A percentile compares a stretch with the other conserved stretches of the same genome.
These are phyloP conservation scores for Trachelipus rathkii DNA, from an alignment of 1,140 invertebrate genomes.

Conservation along the genomic window DNA sequence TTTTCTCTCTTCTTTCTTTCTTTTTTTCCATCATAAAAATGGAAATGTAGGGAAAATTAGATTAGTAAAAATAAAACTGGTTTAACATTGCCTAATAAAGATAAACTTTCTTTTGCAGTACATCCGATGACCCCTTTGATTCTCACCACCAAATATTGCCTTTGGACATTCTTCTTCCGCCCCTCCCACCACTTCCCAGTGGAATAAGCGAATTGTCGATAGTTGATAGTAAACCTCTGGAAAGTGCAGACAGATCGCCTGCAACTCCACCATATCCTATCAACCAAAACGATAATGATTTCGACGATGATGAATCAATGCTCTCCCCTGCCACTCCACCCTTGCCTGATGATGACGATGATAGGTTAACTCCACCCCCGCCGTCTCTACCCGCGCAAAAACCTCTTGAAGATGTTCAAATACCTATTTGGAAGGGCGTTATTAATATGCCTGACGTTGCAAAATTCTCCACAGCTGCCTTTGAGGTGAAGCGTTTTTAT, in stretches of 20 bases:
- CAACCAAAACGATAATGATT: constrained; percentile 1
- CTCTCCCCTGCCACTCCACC: constrained; percentile 24
- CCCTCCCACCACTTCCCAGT: constrained; percentile 17
- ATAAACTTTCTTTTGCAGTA: too few relatives aligned
- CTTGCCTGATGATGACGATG: constrained; percentile 18
- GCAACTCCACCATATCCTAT: constrained; percentile 25
- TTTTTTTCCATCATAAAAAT: too few relatives aligned
- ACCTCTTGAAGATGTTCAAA: constrained; percentile 20
- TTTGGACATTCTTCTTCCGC: not conserved
- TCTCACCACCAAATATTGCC: too few relatives aligned
- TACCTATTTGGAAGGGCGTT: constrained; percentile 74
- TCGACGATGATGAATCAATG: constrained; percentile 9
- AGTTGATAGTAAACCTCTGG: not conserved
- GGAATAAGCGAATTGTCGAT: not conserved
- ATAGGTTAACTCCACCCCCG: constrained; percentile 8
- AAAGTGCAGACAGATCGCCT: not conserved
- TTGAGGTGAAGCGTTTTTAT: constrained; percentile 59
- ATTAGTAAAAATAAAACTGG: too few relatives aligned
- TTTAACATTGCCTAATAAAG: too few relatives aligned
- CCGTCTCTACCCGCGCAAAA: constrained; percentile 33
- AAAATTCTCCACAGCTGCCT: constrained; percentile 77
- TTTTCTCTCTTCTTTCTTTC: too few relatives aligned
- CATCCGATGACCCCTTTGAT: too few relatives aligned
- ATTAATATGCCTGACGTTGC: constrained; percentile 87
- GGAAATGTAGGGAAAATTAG: too few relatives aligned